Percentiles rank a stretch among this genome's conserved stretches.
Conservation (phyloP, 2,888 invertebrate genomes). For the Atrina japonica region DNA sequence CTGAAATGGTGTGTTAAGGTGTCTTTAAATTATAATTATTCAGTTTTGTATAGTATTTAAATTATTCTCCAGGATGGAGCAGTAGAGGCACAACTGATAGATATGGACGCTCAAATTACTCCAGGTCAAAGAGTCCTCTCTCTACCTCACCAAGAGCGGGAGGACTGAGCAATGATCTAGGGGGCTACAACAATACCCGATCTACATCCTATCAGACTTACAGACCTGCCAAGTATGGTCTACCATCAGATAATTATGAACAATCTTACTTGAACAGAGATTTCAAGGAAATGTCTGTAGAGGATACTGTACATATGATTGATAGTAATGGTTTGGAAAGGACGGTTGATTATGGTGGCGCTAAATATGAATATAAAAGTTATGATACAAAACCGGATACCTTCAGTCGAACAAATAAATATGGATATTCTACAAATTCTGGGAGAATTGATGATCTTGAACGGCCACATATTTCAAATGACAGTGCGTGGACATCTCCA, state of each 20-base stretch:
- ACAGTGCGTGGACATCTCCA: constrained; percentile 34
- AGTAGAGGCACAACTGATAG: constrained; percentile 27
- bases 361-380: too few relatives aligned
- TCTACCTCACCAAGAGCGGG: constrained; percentile 14
- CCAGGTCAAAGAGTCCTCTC: constrained; percentile 20
- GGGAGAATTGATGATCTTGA: constrained; percentile 18
- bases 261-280: constrained; percentile 34
- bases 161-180: constrained; percentile 13
- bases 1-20: too few relatives aligned
- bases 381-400: constrained; percentile 8
- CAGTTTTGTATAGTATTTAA: too few relatives aligned
- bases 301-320: constrained; percentile 41
- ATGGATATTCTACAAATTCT: constrained; percentile 42
- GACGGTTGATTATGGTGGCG: too few relatives aligned
- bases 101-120: too few relatives aligned
- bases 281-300: constrained; percentile 41
- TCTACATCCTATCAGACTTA: constrained; percentile 47
- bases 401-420: not conserved
- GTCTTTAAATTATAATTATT: too few relatives aligned
- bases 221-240: constrained; percentile 65
- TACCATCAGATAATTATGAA: too few relatives aligned
- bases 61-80: constrained; percentile 32
- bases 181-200: constrained; percentile 12
- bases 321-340: constrained; percentile 46
- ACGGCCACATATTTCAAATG: constrained; percentile 17